Conservation (phyloP, 1,140 invertebrate species). For the Magallana gigas region DNA sequence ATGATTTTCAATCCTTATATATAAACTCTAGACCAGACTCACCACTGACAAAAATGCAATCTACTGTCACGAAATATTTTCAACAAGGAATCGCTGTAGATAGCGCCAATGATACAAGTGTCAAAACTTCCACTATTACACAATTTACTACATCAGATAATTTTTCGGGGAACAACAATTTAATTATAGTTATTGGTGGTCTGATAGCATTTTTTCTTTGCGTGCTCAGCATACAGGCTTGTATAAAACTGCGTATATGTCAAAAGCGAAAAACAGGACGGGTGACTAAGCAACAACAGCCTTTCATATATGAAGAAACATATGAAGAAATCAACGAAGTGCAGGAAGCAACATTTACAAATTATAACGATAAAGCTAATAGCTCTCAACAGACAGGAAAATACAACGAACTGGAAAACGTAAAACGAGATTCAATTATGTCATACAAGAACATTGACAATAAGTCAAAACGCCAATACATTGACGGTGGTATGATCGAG, state of each 20-base stretch:
- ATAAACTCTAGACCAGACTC: no score
- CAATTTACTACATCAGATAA: no score
- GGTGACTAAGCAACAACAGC: not conserved
- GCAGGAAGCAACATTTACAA: not conserved
- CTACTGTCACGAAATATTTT: no score
- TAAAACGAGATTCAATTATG: not conserved
- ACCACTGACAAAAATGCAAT: no score
- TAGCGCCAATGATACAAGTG: no score
- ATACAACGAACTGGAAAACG: not conserved
- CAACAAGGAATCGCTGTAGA: no score
- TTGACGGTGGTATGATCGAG: not conserved
- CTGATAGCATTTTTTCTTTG: not conserved
- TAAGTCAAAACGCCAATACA: not conserved
- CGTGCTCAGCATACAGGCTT: not conserved
- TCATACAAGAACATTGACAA: not conserved
- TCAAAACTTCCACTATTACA: no score
- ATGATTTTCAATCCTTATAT: no score
- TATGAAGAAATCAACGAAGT: conserved; percentile 12
- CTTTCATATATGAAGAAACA: not conserved
- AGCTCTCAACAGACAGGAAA: not conserved
- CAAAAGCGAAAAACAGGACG: not conserved
- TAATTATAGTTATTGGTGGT: not conserved
- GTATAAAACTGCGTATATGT: not conserved
- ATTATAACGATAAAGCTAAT: not conserved
- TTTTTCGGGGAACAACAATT: not conserved